Percentiles rank a stretch among this genome's conserved stretches.
Conservation (phyloP, 2,888 invertebrate genomes). For the Hypselothyrea guttata region DNA sequence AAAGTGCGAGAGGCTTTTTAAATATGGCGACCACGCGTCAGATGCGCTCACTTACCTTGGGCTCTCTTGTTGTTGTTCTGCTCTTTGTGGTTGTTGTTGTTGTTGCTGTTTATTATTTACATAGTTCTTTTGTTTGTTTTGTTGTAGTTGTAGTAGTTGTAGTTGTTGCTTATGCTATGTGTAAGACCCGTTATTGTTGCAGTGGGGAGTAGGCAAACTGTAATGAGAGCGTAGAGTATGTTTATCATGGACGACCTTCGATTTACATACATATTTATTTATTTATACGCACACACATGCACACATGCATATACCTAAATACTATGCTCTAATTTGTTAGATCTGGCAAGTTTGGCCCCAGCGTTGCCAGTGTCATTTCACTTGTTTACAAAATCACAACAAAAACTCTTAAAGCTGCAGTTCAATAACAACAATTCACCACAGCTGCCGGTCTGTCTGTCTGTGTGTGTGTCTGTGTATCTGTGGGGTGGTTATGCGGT, state of each 20-base stretch:
- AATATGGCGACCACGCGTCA: slow-evolving; percentile 30
- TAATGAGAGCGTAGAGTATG: slow-evolving; percentile 20
- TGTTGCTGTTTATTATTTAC: slow-evolving; percentile 43
- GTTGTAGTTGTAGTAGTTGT: slow-evolving; percentile 12
- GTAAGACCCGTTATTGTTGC: slow-evolving; percentile 66
- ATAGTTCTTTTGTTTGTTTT: slow-evolving; percentile 44
- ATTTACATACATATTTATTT: slow-evolving; percentile 4
- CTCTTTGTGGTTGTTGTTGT: slow-evolving; percentile 16
- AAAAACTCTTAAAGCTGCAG: slow-evolving; percentile 31
- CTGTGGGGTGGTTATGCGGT: slow-evolving; percentile 58
- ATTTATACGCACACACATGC: slow-evolving; percentile 2
- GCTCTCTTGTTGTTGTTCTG: slow-evolving; percentile 15
- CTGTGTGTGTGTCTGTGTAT: slow-evolving; percentile 10
- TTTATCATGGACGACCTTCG: slow-evolving; percentile 36
- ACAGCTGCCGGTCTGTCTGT: slow-evolving; percentile 34
- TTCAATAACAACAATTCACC: slow-evolving; percentile 28
- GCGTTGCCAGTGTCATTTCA: slow-evolving; percentile 19
- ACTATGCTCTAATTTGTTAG: no score
- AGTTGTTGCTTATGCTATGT: slow-evolving; percentile 54
- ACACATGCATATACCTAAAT: slow-evolving; percentile 4
- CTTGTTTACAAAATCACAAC: slow-evolving; percentile 43
- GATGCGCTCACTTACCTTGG: slow-evolving; percentile 38
- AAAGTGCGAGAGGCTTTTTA: slow-evolving; percentile 28
- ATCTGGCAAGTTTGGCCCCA: no score
- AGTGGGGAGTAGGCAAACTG: slow-evolving; percentile 57